Evolutionary conservation across 2,113 vertebrate species (phyloP).

Genomic region (Ciconia boyciana): DNA sequence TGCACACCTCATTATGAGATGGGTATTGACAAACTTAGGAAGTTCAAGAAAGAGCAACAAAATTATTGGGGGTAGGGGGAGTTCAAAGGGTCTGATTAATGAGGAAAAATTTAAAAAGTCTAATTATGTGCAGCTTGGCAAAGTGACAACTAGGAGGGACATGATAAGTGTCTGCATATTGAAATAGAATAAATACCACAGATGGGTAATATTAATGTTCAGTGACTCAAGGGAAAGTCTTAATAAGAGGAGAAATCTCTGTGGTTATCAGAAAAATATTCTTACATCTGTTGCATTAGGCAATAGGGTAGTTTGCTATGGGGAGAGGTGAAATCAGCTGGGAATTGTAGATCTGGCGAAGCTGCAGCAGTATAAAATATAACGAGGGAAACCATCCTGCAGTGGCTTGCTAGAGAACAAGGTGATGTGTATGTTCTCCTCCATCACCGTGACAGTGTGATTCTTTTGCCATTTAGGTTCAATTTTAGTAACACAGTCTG

Average conservation of each 20-base stretch:
- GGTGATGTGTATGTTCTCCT: not conserved
- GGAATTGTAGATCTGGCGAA: not conserved
- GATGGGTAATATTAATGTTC: constrained; percentile 42
- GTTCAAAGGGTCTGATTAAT: constrained; percentile 24
- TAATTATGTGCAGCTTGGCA: constrained; percentile 37
- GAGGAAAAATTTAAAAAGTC: not conserved
- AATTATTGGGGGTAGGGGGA: not conserved
- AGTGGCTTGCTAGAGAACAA: not conserved
- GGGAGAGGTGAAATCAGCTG: constrained; percentile 19
- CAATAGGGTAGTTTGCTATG: not conserved
- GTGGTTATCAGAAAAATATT: not conserved
- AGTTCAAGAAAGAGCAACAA: not conserved
- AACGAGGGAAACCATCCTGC: not conserved
- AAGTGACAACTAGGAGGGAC: not conserved
- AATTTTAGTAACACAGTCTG: not conserved
- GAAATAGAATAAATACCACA: constrained; percentile 25
- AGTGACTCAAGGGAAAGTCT: constrained; percentile 2
- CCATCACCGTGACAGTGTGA: not conserved
- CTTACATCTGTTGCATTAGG: not conserved
- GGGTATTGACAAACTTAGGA: not conserved
- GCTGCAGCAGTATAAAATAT: not conserved
- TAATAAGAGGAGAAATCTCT: constrained; percentile 20
- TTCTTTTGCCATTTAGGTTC: not conserved
- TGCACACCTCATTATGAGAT: not conserved
- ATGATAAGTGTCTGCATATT: not conserved